Conservation (phyloP, 2,888 invertebrate genomes). For the Vandiemenella viatica region DNA sequence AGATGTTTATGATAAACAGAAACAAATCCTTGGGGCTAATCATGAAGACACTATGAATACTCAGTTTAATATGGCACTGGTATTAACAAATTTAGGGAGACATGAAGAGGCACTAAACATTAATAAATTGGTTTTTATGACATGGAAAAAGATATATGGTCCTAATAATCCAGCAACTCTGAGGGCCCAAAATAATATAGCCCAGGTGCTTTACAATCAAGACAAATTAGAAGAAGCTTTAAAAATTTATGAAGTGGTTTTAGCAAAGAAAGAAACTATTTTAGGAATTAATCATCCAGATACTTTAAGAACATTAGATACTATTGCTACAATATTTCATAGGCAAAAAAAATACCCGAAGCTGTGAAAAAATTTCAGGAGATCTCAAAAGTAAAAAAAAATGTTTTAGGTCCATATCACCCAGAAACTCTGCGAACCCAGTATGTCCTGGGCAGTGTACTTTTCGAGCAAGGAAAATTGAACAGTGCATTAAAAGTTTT, state of each 20-base stretch:
- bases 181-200: conserved; percentile 11
- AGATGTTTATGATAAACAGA: conserved; percentile 14
- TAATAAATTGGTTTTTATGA: conserved; percentile 11
- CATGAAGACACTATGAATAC: conserved; percentile 14
- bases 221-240: conserved; percentile 15
- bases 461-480: conserved; percentile 14
- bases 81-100: conserved; percentile 11
- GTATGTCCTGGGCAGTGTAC: not conserved
- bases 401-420: not conserved
- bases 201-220: conserved; percentile 12
- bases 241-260: conserved; percentile 11
- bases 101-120: conserved; percentile 13
- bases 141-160: conserved; percentile 2
- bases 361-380: not conserved
- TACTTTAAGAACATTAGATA: conserved; percentile 9
- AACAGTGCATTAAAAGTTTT: not conserved
- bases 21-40: conserved; percentile 13
- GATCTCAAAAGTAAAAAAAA: not conserved
- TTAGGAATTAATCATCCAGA: conserved; percentile 6
- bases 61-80: conserved; percentile 13
- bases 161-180: conserved; percentile 1
- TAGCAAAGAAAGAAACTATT: not conserved
- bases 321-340: conserved; percentile 6
- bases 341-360: not conserved
- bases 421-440: not conserved